Evolutionary conservation across 2,113 vertebrate species (phyloP), one percentile per base, ranked within the genome.

Genomic region (Phoxinus phoxinus): DNA sequence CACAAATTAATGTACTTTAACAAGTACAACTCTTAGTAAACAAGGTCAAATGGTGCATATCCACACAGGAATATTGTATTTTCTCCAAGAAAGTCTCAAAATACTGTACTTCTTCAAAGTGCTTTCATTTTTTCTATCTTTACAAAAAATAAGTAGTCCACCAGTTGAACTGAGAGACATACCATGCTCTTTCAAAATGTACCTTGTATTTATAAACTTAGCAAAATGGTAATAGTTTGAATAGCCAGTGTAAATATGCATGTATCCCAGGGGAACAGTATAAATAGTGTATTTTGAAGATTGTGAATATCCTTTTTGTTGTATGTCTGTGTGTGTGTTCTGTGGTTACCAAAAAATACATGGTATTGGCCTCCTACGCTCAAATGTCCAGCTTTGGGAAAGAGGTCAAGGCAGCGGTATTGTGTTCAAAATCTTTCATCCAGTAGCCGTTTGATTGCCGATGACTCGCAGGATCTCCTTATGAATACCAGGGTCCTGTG

Each of bases 391-490:
- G 95, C 95, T 96, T 94, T 96, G 95, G 95, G 91, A 93, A 90
- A 94, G 94, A 92, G 85, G 85, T 92, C 90, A 91, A 90, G 89
- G 92, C 92, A 91, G 88, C 76, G 89, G 89, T 92, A 86, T 85
- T 83, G 85, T 82, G 91, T 85, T 90, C 90, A 90, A 91, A 88
- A 93, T 92, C 91, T 88, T 84, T 96, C 93, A 97, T 90, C 96
- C 96, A 89, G 96, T 97, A 86, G 96, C 96, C 63, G 96, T 97
- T 92, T 97, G 96, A 93, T 97, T 97, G 90, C 96, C 96, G 90
- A 97, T 97, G 85, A 97, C 96, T 89, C 96, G 95, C 85, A 97
- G 94, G 90, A 97, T 97, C 93, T 97, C 96, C 91, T 95, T 96
- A 90, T 97, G 93, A 91, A 96, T 95, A 91, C 95, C 93, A 85